A percentile compares a stretch with the other conserved stretches of the same genome.
These are phyloP conservation scores for Rhagoletis zephyria DNA, from an alignment of 1,140 invertebrate species.

Conservation along the genomic window DNA sequence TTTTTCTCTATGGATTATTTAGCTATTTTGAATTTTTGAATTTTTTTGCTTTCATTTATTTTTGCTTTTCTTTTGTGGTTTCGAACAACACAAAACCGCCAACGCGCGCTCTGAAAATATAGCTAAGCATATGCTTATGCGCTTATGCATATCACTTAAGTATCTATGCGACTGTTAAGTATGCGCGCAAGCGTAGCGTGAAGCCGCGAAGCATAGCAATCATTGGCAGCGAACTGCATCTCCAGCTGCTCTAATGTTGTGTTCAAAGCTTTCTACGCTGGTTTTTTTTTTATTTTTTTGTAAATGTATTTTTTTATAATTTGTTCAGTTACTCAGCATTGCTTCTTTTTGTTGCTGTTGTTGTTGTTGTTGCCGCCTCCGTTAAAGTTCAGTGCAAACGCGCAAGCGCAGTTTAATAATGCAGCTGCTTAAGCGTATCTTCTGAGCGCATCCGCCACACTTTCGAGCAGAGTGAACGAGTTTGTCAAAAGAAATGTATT, in stretches of 20 bases:
- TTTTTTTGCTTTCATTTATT: not conserved
- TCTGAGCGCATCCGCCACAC: not conserved
- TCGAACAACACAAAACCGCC: not conserved
- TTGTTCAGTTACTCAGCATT: not conserved
- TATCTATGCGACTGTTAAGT: not conserved
- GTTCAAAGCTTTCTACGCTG: not conserved
- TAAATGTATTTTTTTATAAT: no score
- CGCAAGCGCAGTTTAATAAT: not conserved
- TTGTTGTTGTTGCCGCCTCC: not conserved
- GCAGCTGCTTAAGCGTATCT: not conserved
- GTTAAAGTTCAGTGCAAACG: conserved; percentile 6
- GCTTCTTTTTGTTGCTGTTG: not conserved
- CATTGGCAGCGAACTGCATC: not conserved
- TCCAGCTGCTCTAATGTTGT: not conserved
- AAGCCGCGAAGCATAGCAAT: not conserved
- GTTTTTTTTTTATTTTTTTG: not conserved
- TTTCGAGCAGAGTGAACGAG: not conserved
- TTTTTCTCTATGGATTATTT: not conserved
- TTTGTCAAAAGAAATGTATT: no score
- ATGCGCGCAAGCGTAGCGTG: not conserved
- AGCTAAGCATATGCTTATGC: conserved; percentile 11
- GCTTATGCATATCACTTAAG: conserved; percentile 24
- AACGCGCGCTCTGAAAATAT: not conserved
- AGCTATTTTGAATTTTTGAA: not conserved
- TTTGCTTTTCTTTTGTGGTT: conserved; percentile 26